phyloP scores from a whole-genome alignment of 2,888 invertebrate genomes.

The Netelia fuscicornis region DNA sequence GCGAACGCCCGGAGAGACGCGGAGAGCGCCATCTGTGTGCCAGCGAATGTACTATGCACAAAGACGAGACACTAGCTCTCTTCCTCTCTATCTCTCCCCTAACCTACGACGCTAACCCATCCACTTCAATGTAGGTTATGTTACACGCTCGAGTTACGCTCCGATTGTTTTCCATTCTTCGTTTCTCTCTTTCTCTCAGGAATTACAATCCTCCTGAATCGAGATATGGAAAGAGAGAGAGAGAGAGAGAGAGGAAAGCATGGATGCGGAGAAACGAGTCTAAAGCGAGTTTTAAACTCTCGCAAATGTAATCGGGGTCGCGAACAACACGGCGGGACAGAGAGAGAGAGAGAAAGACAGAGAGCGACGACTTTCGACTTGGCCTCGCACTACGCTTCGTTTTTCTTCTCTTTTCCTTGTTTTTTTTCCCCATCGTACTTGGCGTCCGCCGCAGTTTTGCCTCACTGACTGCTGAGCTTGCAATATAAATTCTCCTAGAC shows the following conservation, averaged over 20 bases:
- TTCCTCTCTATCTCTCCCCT: not conserved
- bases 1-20: not conserved
- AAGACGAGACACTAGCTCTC: not conserved
- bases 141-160: constrained; percentile 44
- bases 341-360: too few species aligned
- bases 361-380: constrained; percentile 53
- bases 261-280: not conserved
- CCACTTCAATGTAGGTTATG: constrained; percentile 24
- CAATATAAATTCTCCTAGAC: constrained; percentile 54
- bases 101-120: not conserved
- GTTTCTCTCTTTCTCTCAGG: not conserved
- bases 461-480: constrained; percentile 56
- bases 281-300: constrained; percentile 66
- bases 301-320: constrained; percentile 55
- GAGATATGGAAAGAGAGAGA: not conserved
- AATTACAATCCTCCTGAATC: not conserved
- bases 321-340: not conserved
- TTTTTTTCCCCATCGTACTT: constrained; percentile 42
- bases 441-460: constrained; percentile 32
- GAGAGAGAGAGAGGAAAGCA: not conserved
- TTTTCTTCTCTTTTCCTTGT: not conserved
- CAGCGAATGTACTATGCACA: constrained; percentile 1
- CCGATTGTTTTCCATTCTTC: constrained; percentile 14
- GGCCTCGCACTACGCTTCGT: constrained; percentile 10
- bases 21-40: constrained; percentile 19